Conservation (phyloP, 2,797 vertebrate genomes). For the Graptemys geographica region DNA sequence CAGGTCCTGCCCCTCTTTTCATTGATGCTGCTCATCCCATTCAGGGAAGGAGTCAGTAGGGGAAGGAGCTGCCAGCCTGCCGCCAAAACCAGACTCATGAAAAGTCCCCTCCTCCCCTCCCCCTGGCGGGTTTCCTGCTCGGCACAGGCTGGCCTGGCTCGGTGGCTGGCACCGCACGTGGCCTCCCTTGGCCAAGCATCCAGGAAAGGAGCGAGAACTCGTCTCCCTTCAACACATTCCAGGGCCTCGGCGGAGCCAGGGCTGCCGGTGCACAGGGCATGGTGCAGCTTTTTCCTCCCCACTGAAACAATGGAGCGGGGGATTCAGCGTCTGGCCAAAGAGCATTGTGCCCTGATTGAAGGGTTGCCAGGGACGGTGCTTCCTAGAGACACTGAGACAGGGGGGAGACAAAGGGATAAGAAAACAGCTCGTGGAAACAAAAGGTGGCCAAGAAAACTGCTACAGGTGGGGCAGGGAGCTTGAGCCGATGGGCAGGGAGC, state of each 20-base stretch:
- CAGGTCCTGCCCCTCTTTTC: not conserved
- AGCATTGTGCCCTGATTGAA: not conserved
- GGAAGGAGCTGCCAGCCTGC: not conserved
- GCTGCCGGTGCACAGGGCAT: not conserved
- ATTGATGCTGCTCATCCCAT: not conserved
- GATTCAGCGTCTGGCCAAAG: constrained; percentile 29
- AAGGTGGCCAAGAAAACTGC: not conserved
- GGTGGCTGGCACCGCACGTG: not conserved
- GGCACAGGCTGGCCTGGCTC: not conserved
- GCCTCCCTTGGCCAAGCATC: not conserved
- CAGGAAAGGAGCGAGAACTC: not conserved
- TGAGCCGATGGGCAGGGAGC: not conserved
- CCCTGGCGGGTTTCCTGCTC: not conserved
- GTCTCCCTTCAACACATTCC: not conserved
- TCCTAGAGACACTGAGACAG: not conserved
- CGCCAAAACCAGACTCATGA: not conserved
- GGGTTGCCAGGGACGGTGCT: not conserved
- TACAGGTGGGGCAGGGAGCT: rapidly evolving
- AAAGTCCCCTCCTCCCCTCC: not conserved
- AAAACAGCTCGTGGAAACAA: rapidly evolving
- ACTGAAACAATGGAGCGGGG: constrained; percentile 39
- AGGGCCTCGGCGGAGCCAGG: not conserved
- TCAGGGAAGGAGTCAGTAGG: not conserved
- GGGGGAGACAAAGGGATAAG: not conserved
- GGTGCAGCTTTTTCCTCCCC: constrained; percentile 46